Evolutionary conservation across 2,888 invertebrate genomes (phyloP), one percentile per base, ranked within the genome.

Genomic region (Tachina lurida): DNA sequence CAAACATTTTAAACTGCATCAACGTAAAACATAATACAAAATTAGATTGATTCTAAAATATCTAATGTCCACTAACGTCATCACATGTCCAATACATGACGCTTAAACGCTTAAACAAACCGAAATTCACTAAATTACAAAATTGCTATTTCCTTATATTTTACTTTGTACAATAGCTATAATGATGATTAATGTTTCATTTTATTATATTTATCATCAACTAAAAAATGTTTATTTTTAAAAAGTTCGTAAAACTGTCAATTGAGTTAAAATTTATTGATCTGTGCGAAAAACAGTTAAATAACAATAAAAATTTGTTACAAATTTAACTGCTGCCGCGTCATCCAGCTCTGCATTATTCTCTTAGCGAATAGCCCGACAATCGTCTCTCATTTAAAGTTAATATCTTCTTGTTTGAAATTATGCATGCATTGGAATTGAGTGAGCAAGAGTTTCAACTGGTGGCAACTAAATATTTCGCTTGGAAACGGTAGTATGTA

Each of bases 401-500:
- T 49, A 41, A 68, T 68, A 68, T 52, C 19, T 15, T 65, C 19
- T 68, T 49, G 0, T 49, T 49, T 49, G 9, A n/a, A 47, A 31
- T 49, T 41, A 22, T 62, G 17, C 17, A 60, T 49, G 63, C 13
- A 54, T 31, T 62, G 49, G 4, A 49, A 60, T 52, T 52, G 43
- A 22, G 13, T 43, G 80, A 60, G 67, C 17, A 41, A 13, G 19
- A 15, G 47, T 58, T 71, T 41, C 47, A 39, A 39, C 39, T 47
- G 22, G 22, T 43, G 43, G 31, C 56, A 56, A 39, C 15, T 47
- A 49, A 39, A 13, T 45, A 68, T 76, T 84, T 84, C 82, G 49
- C 54, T 80, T 60, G 74, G 60, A 70, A 77, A 89, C 70, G 63
- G 67, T 60, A 31, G 31, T 31, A 7, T 31, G 31, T 7, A 49